Evolutionary conservation across 2,888 invertebrate species (phyloP), one percentile per base, ranked within the genome.

Genomic region (Tinea trinotella): DNA sequence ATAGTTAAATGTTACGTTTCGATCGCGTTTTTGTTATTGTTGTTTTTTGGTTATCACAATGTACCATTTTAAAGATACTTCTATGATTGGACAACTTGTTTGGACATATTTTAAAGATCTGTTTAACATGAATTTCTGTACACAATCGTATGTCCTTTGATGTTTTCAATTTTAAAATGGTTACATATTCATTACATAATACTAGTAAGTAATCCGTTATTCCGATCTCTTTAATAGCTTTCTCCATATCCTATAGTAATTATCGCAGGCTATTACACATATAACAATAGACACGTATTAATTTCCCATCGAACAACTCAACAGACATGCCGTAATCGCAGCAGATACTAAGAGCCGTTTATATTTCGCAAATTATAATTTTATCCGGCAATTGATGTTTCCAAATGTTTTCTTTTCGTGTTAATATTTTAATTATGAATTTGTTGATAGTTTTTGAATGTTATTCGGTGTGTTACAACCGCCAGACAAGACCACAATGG

Each of bases 221-320:
- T 79, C 77, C 79, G 71, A 80, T 79, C 75, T 82, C 77, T 80
- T n/a, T 69, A 70, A 79, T 83, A 82, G 80, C 74, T 76, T 80
- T 74, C 74, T 81, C 77, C 76, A 68, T 79, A 77, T 70, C 68
- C 74, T 71, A 68, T 79, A 79, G 71, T 71, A 71, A 64, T 81
- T 76, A 78, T 66, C 60, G 80, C 84, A 83, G 83, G 83, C 84
- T 82, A 78, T 70, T 65, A 79, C 84, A 84, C 82, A 83, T 72
- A 79, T 84, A 83, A 84, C 84, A 85, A 84, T 85, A 85, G 83
- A 70, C 74, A 77, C 70, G 71, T 79, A 83, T 84, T 84, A 70
- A 75, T 79, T 85, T 85, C 71, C 77, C 76, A 81, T 71, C 78
- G 71, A 80, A 76, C 78, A 70, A 75, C 74, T 75, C 72, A 76